Base-by-base conservation (phyloP, 2,797 vertebrate species). In the Acanthiza pusilla region DNA sequence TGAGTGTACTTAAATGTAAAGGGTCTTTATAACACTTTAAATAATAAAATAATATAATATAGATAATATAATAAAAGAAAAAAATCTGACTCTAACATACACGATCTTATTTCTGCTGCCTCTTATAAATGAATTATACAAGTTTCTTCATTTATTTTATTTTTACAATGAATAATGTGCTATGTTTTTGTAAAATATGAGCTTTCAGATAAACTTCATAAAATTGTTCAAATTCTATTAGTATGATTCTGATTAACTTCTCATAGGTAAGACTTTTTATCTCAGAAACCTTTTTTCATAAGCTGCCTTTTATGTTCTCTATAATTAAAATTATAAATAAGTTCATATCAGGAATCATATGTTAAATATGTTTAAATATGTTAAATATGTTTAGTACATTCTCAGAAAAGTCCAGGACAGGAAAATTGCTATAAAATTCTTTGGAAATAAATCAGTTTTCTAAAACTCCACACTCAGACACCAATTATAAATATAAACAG, bases 381-480 rank as follows among this genome's bases (percentile, higher is more conserved):
- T 36, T 78, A 81, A 73, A 43, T 38, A 73, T 60, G 21, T n/a
- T 68, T 29, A 40, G 5, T 48, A 30, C 9, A n/a, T 63, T 38
- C 7, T 25, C n/a, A 45, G 36, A 81, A 63, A 67, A 26, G 5
- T 48, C 20, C 10, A 21, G 22, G 16, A 72, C 6, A 63, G 9
- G 63, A 86, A 88, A 67, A n/a, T 12, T 18, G 4, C 36, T 53
- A 8, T 72, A 36, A 26, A 73, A 27, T 19, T 72, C 14, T 79
- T 65, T 38, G 48, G 34, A 62, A 79, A 67, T 4, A 32, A 60
- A 68, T 78, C 18, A 61, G 3, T 45, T 87, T 3, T 53, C 26
- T 27, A 55, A 65, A 78, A 48, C 9, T 50, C 16, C 10, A 36
- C 7, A 60, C 0, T 0, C 1, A 9, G 21, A 18, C 1, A 16